Base-by-base conservation (phyloP, 23 tunicate species). In the Pegea sp. region DNA sequence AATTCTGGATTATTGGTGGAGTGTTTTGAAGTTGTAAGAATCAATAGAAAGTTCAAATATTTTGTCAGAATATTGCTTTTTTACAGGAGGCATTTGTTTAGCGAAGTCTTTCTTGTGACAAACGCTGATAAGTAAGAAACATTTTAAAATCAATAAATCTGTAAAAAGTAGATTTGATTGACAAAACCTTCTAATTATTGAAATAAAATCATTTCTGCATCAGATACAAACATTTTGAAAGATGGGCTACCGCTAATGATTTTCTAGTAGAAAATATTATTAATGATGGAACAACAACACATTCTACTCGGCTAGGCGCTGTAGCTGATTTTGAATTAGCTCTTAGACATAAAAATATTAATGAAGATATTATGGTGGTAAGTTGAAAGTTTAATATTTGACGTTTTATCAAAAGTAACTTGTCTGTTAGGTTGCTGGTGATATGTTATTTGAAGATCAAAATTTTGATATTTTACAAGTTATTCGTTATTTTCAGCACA, bases 221-320 rank as follows among this genome's bases (percentile, higher is more conserved):
- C 18, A 63, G 58, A 57, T 81, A 81, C 63, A 72, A 72, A 52
- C 77, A 86, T 46, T 86, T 55, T 64, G 96, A 86, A 28, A 48
- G 96, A 33, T 86, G 96, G 96, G 96, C 96, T 3, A 86, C 96
- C n/a, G 96, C 96, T 2, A 86, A 86, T 64, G 87, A 86, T 53
- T 86, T 86, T 75, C 96, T 87, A n/a, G 96, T 86, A 0, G 72
- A 59, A 57, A 86, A 86, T 63, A 86, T 86, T 5, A 69, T 86
- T 0, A 86, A 86, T 59, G 96, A 86, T 66, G 96, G 96, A 18
- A 58, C 86, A 11, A 86, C 96, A 26, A 74, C 96, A 1, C 18
- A 27, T 46, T 72, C 59, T 30, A 86, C 62, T 13, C 64, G 66
- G 48, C 64, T 86, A 26, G 96, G 96, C 3, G 63, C 96, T 29